Base-by-base conservation (phyloP, 2,113 vertebrate species). In the Cacatua alba region DNA sequence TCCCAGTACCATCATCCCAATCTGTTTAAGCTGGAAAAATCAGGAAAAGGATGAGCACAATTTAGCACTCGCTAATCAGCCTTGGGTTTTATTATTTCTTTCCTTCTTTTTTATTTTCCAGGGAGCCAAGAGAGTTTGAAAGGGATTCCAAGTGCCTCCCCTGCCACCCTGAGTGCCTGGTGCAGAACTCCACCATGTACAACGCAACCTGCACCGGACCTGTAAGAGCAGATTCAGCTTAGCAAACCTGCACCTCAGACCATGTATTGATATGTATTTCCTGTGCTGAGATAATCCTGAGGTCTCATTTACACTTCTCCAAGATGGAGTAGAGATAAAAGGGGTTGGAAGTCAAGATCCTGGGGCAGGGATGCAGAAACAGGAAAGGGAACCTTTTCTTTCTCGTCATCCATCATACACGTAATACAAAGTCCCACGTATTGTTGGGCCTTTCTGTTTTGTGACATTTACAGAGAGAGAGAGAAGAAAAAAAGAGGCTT, bases 101-200 rank as follows among this genome's bases (percentile, higher is more conserved):
- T 46, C 46, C 52, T 41, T 17, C 14, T 72, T 44, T 77, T 43
- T 39, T 90, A 35, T 65, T 82, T 96, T 88, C n/a, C 80, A 99
- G 98, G 23, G 97, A 97, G 41, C 98, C 98, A 5, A 98, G 98
- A 68, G 99, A 99, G 91, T 98, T 97, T 95, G 83, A 97, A 82
- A 95, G 96, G 71, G 69, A 97, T 87, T 97, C 92, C 70, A 97
- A 95, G 64, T 99, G 99, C 90, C 94, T 98, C 23, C 92, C 95
- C 37, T 99, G 99, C 96, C 97, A 99, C 94, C 67, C 96, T 1
- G 98, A 99, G 94, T 99, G 99, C 95, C 94, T 98, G 63, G 92
- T 93, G 82, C 92, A 97, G 80, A 98, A 97, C 18, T 97, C 96
- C 49, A 97, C 97, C 2, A 9, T 62, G 2, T 94, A 96, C 57